Base-by-base conservation (phyloP, 2,113 vertebrate species). In the Lepus timidus region DNA sequence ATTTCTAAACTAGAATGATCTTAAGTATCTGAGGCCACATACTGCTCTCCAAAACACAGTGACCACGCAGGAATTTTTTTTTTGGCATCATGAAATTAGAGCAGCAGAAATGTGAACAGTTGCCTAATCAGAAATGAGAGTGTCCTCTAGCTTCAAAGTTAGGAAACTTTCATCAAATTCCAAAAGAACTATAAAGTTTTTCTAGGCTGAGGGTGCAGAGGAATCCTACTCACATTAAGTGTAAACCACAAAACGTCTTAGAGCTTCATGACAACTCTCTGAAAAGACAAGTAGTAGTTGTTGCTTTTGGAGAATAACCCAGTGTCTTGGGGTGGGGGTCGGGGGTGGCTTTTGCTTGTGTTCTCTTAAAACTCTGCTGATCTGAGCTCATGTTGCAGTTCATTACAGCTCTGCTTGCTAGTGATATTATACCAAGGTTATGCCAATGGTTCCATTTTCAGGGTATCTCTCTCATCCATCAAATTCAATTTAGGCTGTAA, bases 221-320 rank as follows among this genome's bases (percentile, higher is more conserved):
- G 58, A 74, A 83, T 61, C 85, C 79, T 36, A 64, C 29, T 51
- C 65, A 44, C 52, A 33, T 70, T 13, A 71, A 96, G 70, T 67
- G 27, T 39, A 89, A 95, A 91, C 88, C 95, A 74, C 95, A 90
- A 61, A 81, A n/a, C 71, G 14, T 36, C 62, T 74, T 5, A 55
- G 44, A 82, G 90, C 82, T 73, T 83, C 86, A 9, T 9, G 85
- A 95, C 49, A 64, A 78, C 33, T 62, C 85, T 90, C 74, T 31
- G 74, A 70, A 92, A 68, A 92, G 90, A 90, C 85, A 87, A 85
- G 95, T 13, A 92, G 82, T 51, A 61, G 67, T 94, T 96, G 91
- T 71, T 96, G 96, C 84, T 97, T 90, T 91, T 92, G 91, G 95
- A 96, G 71, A 87, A 94, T 31, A 14, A 91, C 51, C 49, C 61